Base-by-base conservation (phyloP, 2,888 invertebrate genomes). In the Mantis religiosa region DNA sequence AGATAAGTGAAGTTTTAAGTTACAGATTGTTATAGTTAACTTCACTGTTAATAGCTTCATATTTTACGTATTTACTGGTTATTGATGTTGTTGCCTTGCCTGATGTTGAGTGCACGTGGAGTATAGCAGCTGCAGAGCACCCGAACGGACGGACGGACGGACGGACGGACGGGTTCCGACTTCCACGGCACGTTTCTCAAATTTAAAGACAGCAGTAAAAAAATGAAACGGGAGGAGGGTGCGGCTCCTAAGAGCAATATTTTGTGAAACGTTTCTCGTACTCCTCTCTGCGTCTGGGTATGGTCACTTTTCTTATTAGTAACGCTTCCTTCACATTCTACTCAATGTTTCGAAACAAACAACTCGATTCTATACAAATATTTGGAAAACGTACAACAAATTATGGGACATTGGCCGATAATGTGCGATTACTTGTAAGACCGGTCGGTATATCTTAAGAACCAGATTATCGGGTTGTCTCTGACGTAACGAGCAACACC, bases 141-240 rank as follows among this genome's bases (percentile, higher is more conserved):
- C 85, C 28, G 28, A 34, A 20, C 28, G 54, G 87, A 30, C n/a
- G n/a, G n/a, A n/a, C 81, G 82, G 30, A n/a, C n/a, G n/a, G n/a
- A 25, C 28, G 54, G 87, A 34, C 28, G 54, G 87, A 34, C 82
- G 82, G 30, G 82, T 34, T 81, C 87, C 82, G 87, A 87, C 87
- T 87, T 87, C 25, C 87, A 87, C 83, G 71, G 89, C 89, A 89
- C 89, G 89, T 89, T 89, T 89, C 84, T 87, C 89, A 83, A 89
- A 87, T 87, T 89, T 89, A 89, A 89, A 81, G 87, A 83, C 87
- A 71, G 89, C 85, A 87, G 87, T 83, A 87, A 87, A 89, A 86
- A 89, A 89, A 86, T 86, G 86, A 86, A 86, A 81, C n/a, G 34
- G 34, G 82, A 87, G 87, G 82, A 87, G 54, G 86, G 86, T 71